Evolutionary conservation across 1,140 invertebrate genomes (phyloP).

Genomic region (Sweltsa coloradensis): DNA sequence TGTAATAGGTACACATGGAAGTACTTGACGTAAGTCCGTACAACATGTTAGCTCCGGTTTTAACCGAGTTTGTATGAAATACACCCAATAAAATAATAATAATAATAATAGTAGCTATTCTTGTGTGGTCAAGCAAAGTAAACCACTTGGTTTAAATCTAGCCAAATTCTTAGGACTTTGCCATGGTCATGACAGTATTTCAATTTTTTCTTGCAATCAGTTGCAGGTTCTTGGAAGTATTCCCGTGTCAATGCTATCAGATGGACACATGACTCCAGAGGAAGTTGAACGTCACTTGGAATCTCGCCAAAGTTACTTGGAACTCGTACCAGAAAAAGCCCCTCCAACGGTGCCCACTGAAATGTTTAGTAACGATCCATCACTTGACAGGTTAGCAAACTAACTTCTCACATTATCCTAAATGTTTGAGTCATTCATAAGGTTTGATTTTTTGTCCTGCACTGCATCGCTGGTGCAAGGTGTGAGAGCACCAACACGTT

Average conservation of each 20-base stretch:
- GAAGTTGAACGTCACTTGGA: constrained; percentile 83
- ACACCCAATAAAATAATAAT: too few relatives aligned
- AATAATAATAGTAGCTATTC: too few relatives aligned
- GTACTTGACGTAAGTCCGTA: too few relatives aligned
- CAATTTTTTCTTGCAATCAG: neutral
- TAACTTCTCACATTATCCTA: neutral
- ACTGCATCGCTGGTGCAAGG: neutral
- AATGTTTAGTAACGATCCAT: constrained; percentile 86
- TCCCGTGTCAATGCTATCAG: constrained; percentile 35
- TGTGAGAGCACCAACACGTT: neutral
- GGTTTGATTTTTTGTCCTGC: neutral
- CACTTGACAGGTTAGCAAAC: constrained; percentile 51
- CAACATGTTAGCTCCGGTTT: too few relatives aligned
- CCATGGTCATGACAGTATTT: too few relatives aligned
- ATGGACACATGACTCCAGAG: constrained; percentile 80
- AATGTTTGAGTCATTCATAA: neutral
- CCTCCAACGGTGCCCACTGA: constrained; percentile 80
- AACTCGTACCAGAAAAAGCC: constrained; percentile 70
- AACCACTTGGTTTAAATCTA: too few relatives aligned
- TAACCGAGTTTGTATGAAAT: too few relatives aligned
- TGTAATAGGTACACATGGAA: too few relatives aligned
- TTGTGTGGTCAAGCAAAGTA: too few relatives aligned
- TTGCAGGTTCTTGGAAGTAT: constrained; percentile 8
- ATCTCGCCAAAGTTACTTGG: constrained; percentile 66
- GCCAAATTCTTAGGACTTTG: too few relatives aligned